Evolutionary conservation across 2,113 vertebrate species (phyloP).

Genomic region (Elachura formosa): DNA sequence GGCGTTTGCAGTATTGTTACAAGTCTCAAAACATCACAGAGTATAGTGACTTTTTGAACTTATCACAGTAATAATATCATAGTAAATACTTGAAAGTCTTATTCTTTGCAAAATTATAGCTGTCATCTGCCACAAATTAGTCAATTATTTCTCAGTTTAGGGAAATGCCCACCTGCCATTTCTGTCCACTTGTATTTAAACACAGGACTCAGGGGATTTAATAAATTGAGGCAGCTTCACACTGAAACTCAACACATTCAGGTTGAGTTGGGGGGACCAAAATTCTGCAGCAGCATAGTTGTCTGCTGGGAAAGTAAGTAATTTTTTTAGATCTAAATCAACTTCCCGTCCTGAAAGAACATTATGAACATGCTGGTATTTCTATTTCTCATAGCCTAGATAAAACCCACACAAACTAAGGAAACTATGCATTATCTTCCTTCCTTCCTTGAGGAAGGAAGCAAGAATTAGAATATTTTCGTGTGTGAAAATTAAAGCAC

Average conservation of each 20-base stretch:
- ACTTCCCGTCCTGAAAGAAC: background rate
- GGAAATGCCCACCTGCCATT: background rate
- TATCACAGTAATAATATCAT: background rate
- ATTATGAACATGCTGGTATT: background rate
- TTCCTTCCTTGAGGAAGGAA: no score
- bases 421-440: background rate
- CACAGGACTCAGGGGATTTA: background rate
- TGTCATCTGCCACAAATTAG: background rate
- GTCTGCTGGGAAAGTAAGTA: background rate
- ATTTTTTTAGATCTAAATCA: background rate
- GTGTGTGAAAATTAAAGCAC: background rate
- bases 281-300: background rate
- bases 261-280: background rate
- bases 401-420: background rate
- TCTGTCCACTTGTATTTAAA: background rate
- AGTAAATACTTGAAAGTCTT: background rate
- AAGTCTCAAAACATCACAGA: background rate
- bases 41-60: background rate
- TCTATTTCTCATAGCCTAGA: background rate
- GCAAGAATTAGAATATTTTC: background rate
- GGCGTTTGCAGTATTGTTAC: background rate
- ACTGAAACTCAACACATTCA: background rate
- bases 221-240: background rate
- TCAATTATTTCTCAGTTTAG: constrained; percentile 20
- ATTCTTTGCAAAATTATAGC: background rate